Evolutionary conservation across 2,113 vertebrate genomes (phyloP), one percentile per base, ranked within the genome.

Genomic region (Xyrauchen texanus): DNA sequence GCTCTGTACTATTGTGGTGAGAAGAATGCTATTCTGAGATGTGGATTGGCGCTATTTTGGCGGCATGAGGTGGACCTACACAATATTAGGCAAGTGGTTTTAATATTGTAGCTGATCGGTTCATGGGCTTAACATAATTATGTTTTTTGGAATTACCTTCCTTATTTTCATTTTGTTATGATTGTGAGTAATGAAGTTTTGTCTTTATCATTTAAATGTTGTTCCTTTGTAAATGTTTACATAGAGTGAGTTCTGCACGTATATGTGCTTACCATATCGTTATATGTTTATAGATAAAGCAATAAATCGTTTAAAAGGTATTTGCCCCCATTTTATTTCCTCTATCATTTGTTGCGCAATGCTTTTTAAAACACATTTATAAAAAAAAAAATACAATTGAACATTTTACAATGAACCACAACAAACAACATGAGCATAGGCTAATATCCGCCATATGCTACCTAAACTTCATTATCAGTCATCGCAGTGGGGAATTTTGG

Each of bases 251-350:
- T 1, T 34, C 21, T 34, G 21, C 21, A 34, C 21, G 3, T 34
- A 34, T 34, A 34, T 34, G 21, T 84, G 71, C 58, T 87, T 49
- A 58, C 80, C 53, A 84, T 85, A 70, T 83, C 42, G 46, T 13
- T 69, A 64, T 71, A 74, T 90, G 81, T 90, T 86, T 85, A 87
- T 89, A 88, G 85, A 76, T 69, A 83, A 86, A 88, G 85, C 83
- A 92, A 91, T 92, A 91, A 91, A 85, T 7, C 21, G 21, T 34
- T 1, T 1, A 34, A 34, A 34, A 34, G 21, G 21, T 34, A 34
- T 34, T 34, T 34, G 21, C 67, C 4, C 16, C 16, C 49, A 52
- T 68, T 51, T 15, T 21, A 52, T 68, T 11, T 52, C 16, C 47
- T 68, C 16, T 13, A 44, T 44, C 12, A 34, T 34, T 34, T 34